A percentile compares a stretch with the other conserved stretches of the same genome.
Evolutionary conservation across 1,140 invertebrate species (phyloP).

Genomic region (Drosophila mojavensis): DNA sequence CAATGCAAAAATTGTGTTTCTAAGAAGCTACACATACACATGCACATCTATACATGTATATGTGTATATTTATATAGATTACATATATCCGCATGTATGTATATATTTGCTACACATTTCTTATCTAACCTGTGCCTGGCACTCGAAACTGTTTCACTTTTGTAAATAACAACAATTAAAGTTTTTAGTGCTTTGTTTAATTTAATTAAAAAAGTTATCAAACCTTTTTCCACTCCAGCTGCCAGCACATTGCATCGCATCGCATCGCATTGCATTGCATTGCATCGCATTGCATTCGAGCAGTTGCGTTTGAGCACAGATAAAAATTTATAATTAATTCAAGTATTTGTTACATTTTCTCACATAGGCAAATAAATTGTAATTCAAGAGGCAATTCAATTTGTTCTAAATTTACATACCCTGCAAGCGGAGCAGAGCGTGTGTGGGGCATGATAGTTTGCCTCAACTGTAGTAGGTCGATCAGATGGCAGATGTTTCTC

Average conservation of each 20-base stretch:
- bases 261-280: background rate
- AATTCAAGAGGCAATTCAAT: constrained; percentile 4
- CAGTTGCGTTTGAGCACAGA: constrained; percentile 9
- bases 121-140: constrained; percentile 19
- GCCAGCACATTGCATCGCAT: constrained; percentile 4
- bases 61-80: background rate
- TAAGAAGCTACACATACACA: constrained; percentile 7
- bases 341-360: constrained; percentile 8
- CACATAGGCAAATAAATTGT: constrained; percentile 12
- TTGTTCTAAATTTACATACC: background rate
- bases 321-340: constrained; percentile 43
- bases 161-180: constrained; percentile 49
- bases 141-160: constrained; percentile 29
- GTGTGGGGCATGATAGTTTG: background rate
- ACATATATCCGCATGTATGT: background rate
- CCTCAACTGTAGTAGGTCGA: no score
- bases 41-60: background rate
- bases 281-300: background rate
- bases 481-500: background rate
- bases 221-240: constrained; percentile 44
- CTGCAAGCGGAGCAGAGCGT: background rate
- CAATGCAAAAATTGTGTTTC: constrained; percentile 30
- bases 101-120: constrained; percentile 4
- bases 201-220: constrained; percentile 54
- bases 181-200: constrained; percentile 31